A percentile compares a stretch with the other conserved stretches of the same genome.
phyloP scores from a whole-genome alignment of 1,140 invertebrate species.

The Odontomachus brunneus region DNA sequence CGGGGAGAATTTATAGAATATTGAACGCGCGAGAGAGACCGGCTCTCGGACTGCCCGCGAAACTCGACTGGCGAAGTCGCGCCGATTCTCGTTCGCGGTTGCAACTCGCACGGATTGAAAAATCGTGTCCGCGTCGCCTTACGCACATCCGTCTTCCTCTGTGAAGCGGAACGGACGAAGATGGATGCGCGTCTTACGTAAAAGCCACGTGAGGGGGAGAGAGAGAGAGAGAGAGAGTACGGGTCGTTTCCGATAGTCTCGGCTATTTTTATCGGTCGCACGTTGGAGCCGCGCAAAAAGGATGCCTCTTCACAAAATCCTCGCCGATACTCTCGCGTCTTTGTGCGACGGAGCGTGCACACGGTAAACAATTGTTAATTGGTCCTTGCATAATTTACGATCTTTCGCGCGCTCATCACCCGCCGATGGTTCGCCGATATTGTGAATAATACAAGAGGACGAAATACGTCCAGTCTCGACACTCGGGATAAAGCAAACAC shows the following conservation, averaged over 20 bases:
- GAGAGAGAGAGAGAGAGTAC: neutral
- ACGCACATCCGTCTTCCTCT: constrained; percentile 19
- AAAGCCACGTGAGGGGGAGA: neutral
- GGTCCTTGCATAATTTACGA: neutral
- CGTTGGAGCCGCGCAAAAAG: constrained; percentile 6
- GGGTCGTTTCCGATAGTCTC: constrained; percentile 18
- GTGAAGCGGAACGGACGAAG: constrained; percentile 9
- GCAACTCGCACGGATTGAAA: neutral
- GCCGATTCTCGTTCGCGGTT: neutral
- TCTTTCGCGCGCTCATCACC: no score
- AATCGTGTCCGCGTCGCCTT: neutral
- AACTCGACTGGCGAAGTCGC: neutral
- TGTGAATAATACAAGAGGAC: no score
- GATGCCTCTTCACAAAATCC: neutral
- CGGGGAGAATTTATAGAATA: constrained; percentile 41
- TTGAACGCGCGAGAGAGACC: neutral
- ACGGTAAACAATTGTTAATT: neutral
- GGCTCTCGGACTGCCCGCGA: no score
- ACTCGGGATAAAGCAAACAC: constrained; percentile 20
- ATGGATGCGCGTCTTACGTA: constrained; percentile 30
- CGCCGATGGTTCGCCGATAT: no score
- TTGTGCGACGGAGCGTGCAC: neutral
- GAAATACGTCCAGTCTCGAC: neutral
- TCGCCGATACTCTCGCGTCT: neutral
- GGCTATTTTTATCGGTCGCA: constrained; percentile 13